Conservation (phyloP, 2,888 invertebrate genomes). For the Anoncus sp. region DNA sequence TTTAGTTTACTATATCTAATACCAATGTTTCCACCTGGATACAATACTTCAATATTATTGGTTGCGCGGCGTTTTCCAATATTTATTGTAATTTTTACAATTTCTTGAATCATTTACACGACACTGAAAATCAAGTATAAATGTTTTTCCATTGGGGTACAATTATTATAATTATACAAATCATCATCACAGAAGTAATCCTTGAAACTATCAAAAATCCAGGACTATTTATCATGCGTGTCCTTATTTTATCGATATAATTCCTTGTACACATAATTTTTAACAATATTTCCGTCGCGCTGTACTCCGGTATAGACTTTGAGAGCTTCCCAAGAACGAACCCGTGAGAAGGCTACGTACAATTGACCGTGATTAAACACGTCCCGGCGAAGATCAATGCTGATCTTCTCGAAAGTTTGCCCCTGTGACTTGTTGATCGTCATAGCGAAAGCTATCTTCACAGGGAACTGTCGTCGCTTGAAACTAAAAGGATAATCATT, state of each 20-base stretch:
- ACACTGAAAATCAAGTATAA: too few species aligned
- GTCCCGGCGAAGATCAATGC: conserved; percentile 56
- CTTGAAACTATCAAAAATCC: too few species aligned
- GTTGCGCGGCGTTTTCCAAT: conserved; percentile 13
- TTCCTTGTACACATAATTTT: conserved; percentile 45
- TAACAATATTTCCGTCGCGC: conserved; percentile 22
- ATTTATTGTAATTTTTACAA: background rate
- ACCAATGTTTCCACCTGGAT: background rate
- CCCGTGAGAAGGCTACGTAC: conserved; percentile 61
- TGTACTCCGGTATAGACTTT: conserved; percentile 46
- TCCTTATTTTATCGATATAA: conserved; percentile 23
- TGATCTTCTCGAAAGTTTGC: conserved; percentile 59
- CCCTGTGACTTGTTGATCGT: conserved; percentile 65
- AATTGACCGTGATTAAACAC: conserved; percentile 65
- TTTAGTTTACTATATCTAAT: too few species aligned
- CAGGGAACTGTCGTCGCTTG: conserved; percentile 59
- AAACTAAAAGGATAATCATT: conserved; percentile 36
- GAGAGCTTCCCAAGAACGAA: conserved; percentile 57
- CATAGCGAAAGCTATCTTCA: conserved; percentile 66
- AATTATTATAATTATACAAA: background rate
- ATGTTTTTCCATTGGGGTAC: too few species aligned
- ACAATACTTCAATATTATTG: too few species aligned
- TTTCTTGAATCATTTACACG: too few species aligned
- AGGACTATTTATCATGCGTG: too few species aligned
- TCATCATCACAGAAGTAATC: too few species aligned